Evolutionary conservation across 2,888 invertebrate genomes (phyloP).

Genomic region (Tipula helvola): DNA sequence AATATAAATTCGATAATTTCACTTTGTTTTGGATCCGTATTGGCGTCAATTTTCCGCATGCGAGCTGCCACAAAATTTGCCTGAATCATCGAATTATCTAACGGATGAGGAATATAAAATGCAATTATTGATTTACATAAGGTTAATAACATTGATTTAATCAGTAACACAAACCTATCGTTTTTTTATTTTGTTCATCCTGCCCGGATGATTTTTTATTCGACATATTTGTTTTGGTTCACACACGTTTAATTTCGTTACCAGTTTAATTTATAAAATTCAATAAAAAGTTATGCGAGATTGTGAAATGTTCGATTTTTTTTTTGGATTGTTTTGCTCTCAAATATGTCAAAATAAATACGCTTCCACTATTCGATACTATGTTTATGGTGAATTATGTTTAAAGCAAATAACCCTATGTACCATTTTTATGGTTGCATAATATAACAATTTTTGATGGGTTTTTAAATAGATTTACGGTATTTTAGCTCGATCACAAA

Average conservation of each 20-base stretch:
- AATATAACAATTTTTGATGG: background rate
- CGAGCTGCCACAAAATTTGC: background rate
- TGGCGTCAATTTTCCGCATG: background rate
- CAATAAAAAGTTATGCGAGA: background rate
- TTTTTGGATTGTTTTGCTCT: background rate
- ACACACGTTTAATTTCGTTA: background rate
- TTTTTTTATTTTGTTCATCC: background rate
- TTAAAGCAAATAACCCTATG: background rate
- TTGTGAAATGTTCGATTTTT: background rate
- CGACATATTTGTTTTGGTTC: background rate
- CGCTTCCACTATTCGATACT: background rate
- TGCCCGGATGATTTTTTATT: background rate
- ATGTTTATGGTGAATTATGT: background rate
- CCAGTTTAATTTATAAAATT: background rate
- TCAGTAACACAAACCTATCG: background rate
- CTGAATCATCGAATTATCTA: background rate
- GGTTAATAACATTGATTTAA: no score
- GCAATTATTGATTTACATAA: background rate
- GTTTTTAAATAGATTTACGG: background rate
- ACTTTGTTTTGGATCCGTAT: background rate
- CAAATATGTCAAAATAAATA: background rate
- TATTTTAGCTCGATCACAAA: background rate
- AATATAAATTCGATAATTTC: background rate
- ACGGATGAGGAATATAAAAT: background rate
- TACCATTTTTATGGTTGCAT: background rate